phyloP scores from a whole-genome alignment of 1,140 invertebrate genomes.

The Drosophila guanche region DNA sequence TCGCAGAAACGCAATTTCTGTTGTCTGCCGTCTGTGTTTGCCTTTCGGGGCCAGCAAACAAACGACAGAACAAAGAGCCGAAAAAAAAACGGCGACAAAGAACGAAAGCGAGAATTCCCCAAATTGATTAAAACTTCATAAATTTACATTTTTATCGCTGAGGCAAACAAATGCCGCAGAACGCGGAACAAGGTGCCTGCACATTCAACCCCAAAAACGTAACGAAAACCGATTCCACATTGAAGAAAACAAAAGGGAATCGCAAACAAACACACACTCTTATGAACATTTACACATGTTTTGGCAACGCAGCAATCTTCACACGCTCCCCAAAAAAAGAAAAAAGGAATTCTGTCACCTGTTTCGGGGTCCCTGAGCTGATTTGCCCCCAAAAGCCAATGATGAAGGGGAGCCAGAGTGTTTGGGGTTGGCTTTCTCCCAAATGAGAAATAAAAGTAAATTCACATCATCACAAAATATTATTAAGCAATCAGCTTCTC shows the following conservation, averaged over 20 bases:
- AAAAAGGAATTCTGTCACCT: constrained; percentile 53
- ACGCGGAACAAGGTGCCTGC: constrained; percentile 19
- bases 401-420: constrained; percentile 17
- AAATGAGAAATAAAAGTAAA: constrained; percentile 81
- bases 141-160: constrained; percentile 80
- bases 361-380: constrained; percentile 51
- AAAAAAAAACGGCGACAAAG: constrained; percentile 24
- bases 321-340: constrained; percentile 18
- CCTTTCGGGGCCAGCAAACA: constrained; percentile 59
- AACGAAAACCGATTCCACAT: constrained; percentile 56
- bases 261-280: constrained; percentile 33
- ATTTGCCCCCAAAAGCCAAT: constrained; percentile 67
- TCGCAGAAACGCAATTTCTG: constrained; percentile 40
- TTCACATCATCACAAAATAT: constrained; percentile 82
- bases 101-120: constrained; percentile 71
- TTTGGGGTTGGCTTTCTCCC: constrained; percentile 43
- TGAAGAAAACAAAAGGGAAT: constrained; percentile 51
- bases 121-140: constrained; percentile 82
- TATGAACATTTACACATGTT: constrained; percentile 80
- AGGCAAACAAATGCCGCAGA: constrained; percentile 62
- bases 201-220: constrained; percentile 36
- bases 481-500: constrained; percentile 79
- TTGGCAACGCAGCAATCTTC: constrained; percentile 51
- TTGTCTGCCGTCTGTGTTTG: constrained; percentile 53
- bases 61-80: constrained; percentile 28